Evolutionary conservation across 2,113 vertebrate genomes (phyloP).

Genomic region (Microtus montanus): DNA sequence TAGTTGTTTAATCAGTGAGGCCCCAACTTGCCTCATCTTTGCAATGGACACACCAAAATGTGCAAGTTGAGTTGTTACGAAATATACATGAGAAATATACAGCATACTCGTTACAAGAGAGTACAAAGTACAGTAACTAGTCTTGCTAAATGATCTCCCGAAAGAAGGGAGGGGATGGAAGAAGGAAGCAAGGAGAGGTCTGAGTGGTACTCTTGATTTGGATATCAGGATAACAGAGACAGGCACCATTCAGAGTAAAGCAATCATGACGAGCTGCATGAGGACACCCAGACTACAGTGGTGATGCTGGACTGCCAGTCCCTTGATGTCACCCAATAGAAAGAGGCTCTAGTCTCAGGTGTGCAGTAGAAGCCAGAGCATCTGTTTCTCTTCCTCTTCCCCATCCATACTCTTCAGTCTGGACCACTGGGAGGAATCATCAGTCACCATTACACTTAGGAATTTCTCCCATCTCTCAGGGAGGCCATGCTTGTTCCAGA

Average conservation of each 20-base stretch:
- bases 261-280: fast-evolving
- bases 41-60: not conserved
- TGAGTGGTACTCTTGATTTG: not conserved
- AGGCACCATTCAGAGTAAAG: not conserved
- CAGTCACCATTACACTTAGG: fast-evolving
- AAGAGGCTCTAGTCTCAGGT: not conserved
- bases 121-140: not conserved
- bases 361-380: not conserved
- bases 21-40: not conserved
- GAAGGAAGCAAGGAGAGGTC: not conserved
- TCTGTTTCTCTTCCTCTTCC: not conserved
- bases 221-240: not conserved
- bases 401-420: not conserved
- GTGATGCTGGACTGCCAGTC: no score
- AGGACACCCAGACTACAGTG: not conserved
- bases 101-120: not conserved
- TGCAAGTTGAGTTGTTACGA: not conserved
- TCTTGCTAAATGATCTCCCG: not conserved
- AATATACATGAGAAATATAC: not conserved
- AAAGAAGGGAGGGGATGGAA: not conserved
- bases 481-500: not conserved
- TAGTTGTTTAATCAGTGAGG: not conserved
- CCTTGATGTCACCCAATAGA: not conserved
- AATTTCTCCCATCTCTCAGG: not conserved
- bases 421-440: no score